Evolutionary conservation across 2,888 invertebrate genomes (phyloP).

Genomic region (Trissoscelio sp.): DNA sequence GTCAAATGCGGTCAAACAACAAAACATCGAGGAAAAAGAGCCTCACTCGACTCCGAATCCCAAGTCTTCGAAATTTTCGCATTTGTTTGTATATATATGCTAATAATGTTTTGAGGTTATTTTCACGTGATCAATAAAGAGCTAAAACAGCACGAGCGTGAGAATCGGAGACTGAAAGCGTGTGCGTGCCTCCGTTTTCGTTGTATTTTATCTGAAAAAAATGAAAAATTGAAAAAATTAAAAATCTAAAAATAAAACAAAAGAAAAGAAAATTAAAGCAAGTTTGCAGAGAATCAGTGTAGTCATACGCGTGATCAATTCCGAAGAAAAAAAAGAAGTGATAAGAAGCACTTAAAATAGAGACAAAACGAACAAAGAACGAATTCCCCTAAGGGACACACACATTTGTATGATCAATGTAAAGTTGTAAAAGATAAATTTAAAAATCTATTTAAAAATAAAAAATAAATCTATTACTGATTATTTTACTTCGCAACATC

Average conservation of each 20-base stretch:
- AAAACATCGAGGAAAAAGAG: constrained; percentile 56
- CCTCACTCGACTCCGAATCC: constrained; percentile 52
- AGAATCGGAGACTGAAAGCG: constrained; percentile 44
- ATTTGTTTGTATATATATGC: constrained; percentile 63
- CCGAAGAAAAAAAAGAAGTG: constrained; percentile 18
- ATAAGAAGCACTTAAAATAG: constrained; percentile 20
- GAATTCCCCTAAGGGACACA: constrained; percentile 17
- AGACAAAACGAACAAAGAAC: constrained; percentile 38
- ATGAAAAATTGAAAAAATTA: background rate
- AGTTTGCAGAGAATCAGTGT: constrained; percentile 47
- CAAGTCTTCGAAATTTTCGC: constrained; percentile 17
- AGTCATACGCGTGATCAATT: constrained; percentile 54
- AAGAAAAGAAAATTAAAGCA: constrained; percentile 26
- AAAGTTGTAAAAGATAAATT: too few relatives aligned
- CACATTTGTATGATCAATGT: too few relatives aligned
- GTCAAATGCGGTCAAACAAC: constrained; percentile 65
- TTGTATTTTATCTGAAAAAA: background rate
- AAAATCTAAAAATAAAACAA: background rate
- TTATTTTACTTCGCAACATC: too few relatives aligned
- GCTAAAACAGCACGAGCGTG: constrained; percentile 64
- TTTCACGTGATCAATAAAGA: constrained; percentile 62
- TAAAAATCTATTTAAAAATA: too few relatives aligned
- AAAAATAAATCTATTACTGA: too few relatives aligned
- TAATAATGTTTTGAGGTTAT: constrained; percentile 67
- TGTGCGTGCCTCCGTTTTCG: constrained; percentile 9